Evolutionary conservation across 2,888 invertebrate genomes (phyloP).

Genomic region (Bellardia pandia): DNA sequence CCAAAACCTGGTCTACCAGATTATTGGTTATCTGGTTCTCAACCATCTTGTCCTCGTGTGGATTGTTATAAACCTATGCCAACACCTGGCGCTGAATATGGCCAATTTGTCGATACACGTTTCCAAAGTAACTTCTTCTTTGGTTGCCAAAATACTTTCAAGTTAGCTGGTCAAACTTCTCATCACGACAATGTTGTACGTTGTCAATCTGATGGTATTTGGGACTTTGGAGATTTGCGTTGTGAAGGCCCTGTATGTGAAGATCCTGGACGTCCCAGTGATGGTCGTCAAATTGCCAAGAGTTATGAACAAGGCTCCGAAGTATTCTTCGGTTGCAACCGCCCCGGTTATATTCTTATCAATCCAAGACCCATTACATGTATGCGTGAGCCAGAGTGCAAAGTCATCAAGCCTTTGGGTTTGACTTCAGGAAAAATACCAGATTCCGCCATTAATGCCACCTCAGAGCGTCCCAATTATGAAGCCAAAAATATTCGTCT

Average conservation of each 20-base stretch:
- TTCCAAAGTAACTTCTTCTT: conserved; percentile 97
- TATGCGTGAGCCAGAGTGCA: conserved; percentile 96
- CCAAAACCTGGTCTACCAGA: conserved; percentile 95
- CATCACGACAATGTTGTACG: conserved; percentile 96
- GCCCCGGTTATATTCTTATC: conserved; percentile 96
- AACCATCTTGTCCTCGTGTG: conserved; percentile 93
- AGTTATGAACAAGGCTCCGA: conserved; percentile 96
- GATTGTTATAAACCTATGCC: conserved; percentile 96
- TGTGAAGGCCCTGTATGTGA: conserved; percentile 99
- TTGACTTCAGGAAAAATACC: conserved; percentile 96
- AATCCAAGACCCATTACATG: conserved; percentile 96
- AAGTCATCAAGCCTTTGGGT: conserved; percentile 95
- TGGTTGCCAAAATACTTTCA: conserved; percentile 97
- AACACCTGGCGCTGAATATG: conserved; percentile 97
- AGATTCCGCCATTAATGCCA: conserved; percentile 97
- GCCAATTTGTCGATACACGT: conserved; percentile 93
- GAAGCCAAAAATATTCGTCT: conserved; percentile 94
- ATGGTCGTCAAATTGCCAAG: conserved; percentile 93
- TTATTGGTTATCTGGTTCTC: conserved; percentile 94
- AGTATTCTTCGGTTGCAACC: conserved; percentile 94
- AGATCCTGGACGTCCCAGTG: conserved; percentile 97
- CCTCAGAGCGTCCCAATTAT: conserved; percentile 96
- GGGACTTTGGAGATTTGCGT: conserved; percentile 97
- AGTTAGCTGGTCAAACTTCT: conserved; percentile 95
- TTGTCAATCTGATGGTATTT: conserved; percentile 95